These are phyloP conservation scores for Sphaerophoria taeniata DNA, from an alignment of 2,888 invertebrate genomes.

Conservation along the genomic window DNA sequence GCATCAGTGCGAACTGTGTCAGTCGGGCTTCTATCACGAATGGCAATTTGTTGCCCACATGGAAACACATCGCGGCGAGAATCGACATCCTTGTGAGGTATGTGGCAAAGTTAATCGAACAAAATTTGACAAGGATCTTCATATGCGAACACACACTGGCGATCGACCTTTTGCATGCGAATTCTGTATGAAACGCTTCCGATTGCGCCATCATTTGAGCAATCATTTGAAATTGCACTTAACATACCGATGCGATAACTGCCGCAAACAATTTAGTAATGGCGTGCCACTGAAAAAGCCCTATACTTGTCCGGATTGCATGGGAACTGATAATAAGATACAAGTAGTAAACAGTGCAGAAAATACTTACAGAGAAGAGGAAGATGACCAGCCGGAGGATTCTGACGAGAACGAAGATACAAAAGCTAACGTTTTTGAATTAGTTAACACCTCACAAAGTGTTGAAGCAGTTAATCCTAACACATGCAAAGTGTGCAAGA, in stretches of 20 bases:
- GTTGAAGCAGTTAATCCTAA: constrained; percentile 35
- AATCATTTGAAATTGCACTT: constrained; percentile 78
- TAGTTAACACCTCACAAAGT: constrained; percentile 9
- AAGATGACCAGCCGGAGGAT: constrained; percentile 13
- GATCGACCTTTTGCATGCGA: constrained; percentile 83
- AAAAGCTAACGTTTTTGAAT: constrained; percentile 54
- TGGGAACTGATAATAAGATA: neutral
- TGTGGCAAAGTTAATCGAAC: constrained; percentile 76
- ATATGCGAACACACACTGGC: constrained; percentile 84
- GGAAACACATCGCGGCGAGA: constrained; percentile 76
- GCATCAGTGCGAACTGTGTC: constrained; percentile 82
- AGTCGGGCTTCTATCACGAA: constrained; percentile 81
- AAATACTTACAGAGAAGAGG: constrained; percentile 24
- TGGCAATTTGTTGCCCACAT: constrained; percentile 77
- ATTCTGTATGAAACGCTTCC: constrained; percentile 77
- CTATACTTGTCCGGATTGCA: constrained; percentile 76
- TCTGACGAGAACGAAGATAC: constrained; percentile 55
- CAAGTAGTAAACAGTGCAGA: neutral
- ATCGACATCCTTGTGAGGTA: constrained; percentile 77
- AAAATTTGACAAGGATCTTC: constrained; percentile 77
- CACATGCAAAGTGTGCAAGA: constrained; percentile 61
- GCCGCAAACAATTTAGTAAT: constrained; percentile 77
- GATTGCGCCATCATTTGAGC: constrained; percentile 77
- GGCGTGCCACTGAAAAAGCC: constrained; percentile 77
- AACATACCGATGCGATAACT: constrained; percentile 77